Evolutionary conservation across 2,888 invertebrate genomes (phyloP).

Genomic region (Nymphalis urticae): DNA sequence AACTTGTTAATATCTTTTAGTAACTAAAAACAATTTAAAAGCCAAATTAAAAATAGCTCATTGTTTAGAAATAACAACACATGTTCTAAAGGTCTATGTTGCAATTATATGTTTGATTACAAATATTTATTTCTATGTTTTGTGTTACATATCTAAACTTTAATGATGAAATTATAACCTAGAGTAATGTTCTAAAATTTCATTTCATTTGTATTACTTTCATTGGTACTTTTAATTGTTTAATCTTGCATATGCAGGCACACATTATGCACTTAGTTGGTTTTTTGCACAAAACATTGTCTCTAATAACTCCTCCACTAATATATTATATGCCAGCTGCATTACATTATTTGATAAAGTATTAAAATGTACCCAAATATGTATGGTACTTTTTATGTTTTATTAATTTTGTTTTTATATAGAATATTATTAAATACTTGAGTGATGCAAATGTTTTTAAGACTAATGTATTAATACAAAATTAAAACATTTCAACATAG

Average conservation of each 20-base stretch:
- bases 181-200: conserved; percentile 1
- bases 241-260: conserved; percentile 11
- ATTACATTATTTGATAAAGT: conserved; percentile 33
- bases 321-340: conserved; percentile 24
- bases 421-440: neutral
- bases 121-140: neutral
- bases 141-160: conserved; percentile 8
- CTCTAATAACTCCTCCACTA: conserved; percentile 10
- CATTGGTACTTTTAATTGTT: conserved; percentile 4
- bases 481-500: neutral
- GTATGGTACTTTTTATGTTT: conserved; percentile 3
- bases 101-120: neutral
- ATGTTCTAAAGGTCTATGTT: neutral
- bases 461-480: neutral
- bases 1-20: neutral
- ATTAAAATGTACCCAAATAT: neutral
- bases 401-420: neutral
- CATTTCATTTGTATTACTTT: neutral
- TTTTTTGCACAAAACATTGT: conserved; percentile 25
- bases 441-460: neutral
- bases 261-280: conserved; percentile 14
- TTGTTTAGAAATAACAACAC: neutral
- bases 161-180: neutral
- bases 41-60: neutral
- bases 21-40: neutral